A percentile compares a stretch with the other conserved stretches of the same genome.
phyloP scores from a whole-genome alignment of 2,797 vertebrate species.

The Gila robusta region DNA sequence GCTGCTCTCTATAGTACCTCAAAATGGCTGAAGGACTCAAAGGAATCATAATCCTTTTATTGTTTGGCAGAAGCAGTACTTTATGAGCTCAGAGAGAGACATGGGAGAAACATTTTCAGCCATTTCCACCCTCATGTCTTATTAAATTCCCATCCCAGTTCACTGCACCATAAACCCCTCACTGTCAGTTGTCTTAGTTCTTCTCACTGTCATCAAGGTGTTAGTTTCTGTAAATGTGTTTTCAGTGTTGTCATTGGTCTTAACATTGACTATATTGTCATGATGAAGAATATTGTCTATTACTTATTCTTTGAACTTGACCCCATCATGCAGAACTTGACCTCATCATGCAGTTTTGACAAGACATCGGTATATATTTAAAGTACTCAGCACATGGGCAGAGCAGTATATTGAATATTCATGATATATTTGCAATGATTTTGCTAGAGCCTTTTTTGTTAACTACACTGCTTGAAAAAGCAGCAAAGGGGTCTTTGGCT shows the following conservation, averaged over 20 bases:
- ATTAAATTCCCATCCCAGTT: conserved; percentile 39
- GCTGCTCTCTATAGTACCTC: not conserved
- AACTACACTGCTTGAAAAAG: not conserved
- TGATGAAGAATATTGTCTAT: not conserved
- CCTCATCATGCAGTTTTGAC: not conserved
- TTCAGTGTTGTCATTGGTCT: conserved; percentile 1
- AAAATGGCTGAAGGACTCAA: conserved; percentile 6
- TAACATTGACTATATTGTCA: not conserved
- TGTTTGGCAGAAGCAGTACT: conserved; percentile 12
- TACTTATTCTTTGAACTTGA: not conserved
- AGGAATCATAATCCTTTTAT: conserved; percentile 17
- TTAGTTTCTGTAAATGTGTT: conserved; percentile 7
- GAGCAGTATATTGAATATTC: not conserved
- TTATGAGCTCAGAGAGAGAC: conserved; percentile 8
- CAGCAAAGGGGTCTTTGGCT: conserved; percentile 21
- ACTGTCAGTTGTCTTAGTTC: not conserved
- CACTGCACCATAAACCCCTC: conserved; percentile 3
- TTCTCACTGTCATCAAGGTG: not conserved
- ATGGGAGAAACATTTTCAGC: conserved; percentile 38
- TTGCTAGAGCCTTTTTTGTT: not conserved
- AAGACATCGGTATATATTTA: not conserved
- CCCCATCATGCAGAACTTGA: not conserved
- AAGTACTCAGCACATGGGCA: not conserved
- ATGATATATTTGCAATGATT: not conserved
- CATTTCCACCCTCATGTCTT: conserved; percentile 18